Base-by-base conservation (phyloP, 2,113 vertebrate species). In the Crocuta crocuta region DNA sequence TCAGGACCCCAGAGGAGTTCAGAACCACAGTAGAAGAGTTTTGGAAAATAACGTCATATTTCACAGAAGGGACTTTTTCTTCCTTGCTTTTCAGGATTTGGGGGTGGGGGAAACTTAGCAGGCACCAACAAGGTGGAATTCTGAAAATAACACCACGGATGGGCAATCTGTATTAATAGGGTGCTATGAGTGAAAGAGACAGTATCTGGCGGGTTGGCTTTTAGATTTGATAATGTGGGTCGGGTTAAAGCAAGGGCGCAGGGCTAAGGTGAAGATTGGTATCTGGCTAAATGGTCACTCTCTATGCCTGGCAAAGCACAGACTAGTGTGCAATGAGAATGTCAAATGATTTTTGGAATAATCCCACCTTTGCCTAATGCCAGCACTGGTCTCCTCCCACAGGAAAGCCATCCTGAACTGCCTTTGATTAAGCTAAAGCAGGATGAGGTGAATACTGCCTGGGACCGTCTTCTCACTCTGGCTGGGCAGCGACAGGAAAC, bases 381-480 rank as follows among this genome's bases (percentile, higher is more conserved):
- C 19, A 10, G 4, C n/a, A n/a, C 6, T 74, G 74, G 8, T 68
- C 91, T 79, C 9, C 10, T 74, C 26, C 10, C 12, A 2, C n/a
- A 98, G 98, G 95, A 96, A 43, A 53, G 66, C 13, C 97, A 98
- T 13, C 96, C 97, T 26, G 23, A 98, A 1, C n/a, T 98, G n/a
- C 43, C 92, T 5, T 48, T 45, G 21, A 98, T 98, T 80, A 48
- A 96, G 89, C 16, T 4, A 45, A 97, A 97, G 58, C 97, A 96
- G 26, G 79, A 97, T 8, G 95, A 98, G 33, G 98, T 98, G 6
- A 98, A 98, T 7, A 7, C 33, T 10, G 97, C 95, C 23, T 98
- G 98, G 98, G 71, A 97, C 5, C 96, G 35, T 48, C 95, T 98
- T 81, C 94, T 84, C 10, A 50, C 31, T 3, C 63, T 98, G 89